Evolutionary conservation across 2,797 vertebrate genomes (phyloP), one percentile per base, ranked within the genome.

Genomic region (Clarias laeviceps): DNA sequence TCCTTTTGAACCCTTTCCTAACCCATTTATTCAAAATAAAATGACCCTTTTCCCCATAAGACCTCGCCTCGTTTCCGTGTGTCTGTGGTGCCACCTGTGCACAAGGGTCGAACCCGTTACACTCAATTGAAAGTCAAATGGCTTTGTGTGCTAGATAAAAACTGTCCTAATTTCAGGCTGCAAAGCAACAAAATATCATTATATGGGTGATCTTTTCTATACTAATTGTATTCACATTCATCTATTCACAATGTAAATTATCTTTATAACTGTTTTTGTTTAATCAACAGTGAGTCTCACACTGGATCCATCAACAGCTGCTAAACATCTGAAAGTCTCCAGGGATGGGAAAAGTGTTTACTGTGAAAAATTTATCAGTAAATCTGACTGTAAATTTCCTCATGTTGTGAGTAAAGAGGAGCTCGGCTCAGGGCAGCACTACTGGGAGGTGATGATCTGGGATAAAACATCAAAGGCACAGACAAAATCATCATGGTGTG

Each of bases 361-460:
- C 54, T 57, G 8, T 34, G 0, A 1, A 5, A 24, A 18, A 7
- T 0, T 4, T 14, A 34, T 1, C 18, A 1, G 0, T 14, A 2
- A 32, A 11, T 1, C 54, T 32, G 0, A 15, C 3, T 32, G 2
- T 24, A 77, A 34, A 15, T 77, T 77, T 59, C 54, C 74, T 77
- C 27, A 77, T 24, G 56, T 77, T 17, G 0, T 59, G 56, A 77
- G 56, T 37, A 14, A 34, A 59, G 54, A 59, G 56, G 56, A 24
- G 56, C 14, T 34, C 8, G 2, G 29, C 1, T 57, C 74, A 34
- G 54, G 54, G 20, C 9, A 7, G 56, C 1, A 2, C 73, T 76
- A 57, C 73, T 76, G 73, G 73, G 73, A 76, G 57, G 73, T 76
- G 50, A 57, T 6, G 27, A 0, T 76, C 1, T 22, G 54, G 73